Base-by-base conservation (phyloP, 2,797 vertebrate genomes). In the Orientallactaga sibirica region DNA sequence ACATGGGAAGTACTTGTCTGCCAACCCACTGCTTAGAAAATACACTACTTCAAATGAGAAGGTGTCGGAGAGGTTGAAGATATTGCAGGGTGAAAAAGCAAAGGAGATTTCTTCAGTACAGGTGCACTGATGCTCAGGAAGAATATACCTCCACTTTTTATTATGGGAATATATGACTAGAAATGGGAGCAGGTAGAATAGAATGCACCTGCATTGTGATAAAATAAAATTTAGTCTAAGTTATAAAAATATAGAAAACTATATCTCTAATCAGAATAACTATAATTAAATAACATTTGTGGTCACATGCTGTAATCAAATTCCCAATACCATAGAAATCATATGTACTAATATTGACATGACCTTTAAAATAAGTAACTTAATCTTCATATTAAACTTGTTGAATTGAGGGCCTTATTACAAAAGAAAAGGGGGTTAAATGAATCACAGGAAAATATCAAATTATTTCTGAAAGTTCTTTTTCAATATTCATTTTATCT, bases 71-170 rank as follows among this genome's bases (percentile, higher is more conserved):
- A 81, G 29, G 66, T 11, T 66, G 67, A 66, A 55, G 52, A n/a
- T 16, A 8, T 66, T 86, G 27, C 33, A 24, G 85, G n/a, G 33
- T 58, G n/a, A 71, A 16, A 48, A 27, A 76, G 7, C n/a, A 25
- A 71, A 84, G 19, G 14, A 66, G 6, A 0, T 9, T 8, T 15
- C 8, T 22, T 20, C 10, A 29, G 15, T 11, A 5, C 2, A 9
- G 22, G 29, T 24, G 0, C 2, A 27, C 18, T 73, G 2, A 18
- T 27, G n/a, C 2, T 85, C 43, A 52, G 22, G 29, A 0, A 10
- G 7, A 48, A 0, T 15, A 25, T 27, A 25, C 10, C 0, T 55
- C 4, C 29, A 0, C n/a, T 14, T 64, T 61, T 24, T 18, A 48
- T 52, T 20, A 33, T 0, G 18, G 41, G 37, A 4, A 25, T 3